Evolutionary conservation across 2,113 vertebrate genomes (phyloP), one percentile per base, ranked within the genome.

Genomic region (Coryphaenoides rupestris): DNA sequence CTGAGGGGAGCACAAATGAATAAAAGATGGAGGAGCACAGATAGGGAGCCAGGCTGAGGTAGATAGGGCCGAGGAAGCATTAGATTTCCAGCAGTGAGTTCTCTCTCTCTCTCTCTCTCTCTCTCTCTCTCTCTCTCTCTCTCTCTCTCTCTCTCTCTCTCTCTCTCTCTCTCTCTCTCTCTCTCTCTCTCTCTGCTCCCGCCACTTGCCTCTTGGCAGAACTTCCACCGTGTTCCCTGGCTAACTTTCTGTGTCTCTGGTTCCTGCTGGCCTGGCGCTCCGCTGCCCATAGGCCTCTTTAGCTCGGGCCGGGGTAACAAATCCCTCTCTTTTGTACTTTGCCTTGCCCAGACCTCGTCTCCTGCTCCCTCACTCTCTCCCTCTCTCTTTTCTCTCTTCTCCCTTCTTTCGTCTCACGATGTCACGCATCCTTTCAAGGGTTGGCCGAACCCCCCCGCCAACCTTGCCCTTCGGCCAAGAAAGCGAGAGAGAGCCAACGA

Each of bases 141-240:
- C 10, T 33, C 22, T 17, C 28, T 33, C 4, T 50, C 47, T 0
- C 16, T 21, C 21, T 26, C 5, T 19, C 6, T 45, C 3, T 60
- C 45, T 10, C 24, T 17, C 26, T 33, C 23, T 24, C 24, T 14
- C 6, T 17, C 14, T n/a, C 3, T n/a, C 17, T 76, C 69, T 55
- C 10, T 70, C 72, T 73, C 73, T 75, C 70, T 79, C 24, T 62
- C 62, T 72, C 47, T 50, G 75, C 81, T 76, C 80, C 78, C 72
- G 68, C 80, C 78, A 61, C 70, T 59, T 69, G 55, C 66, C 76
- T 74, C 68, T 81, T 83, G 81, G 71, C 80, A 69, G 50, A 72
- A 66, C 69, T 58, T 60, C 65, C 53, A 23, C 55, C 46, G 16
- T 73, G 68, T 73, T 50, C 17, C 13, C 47, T 50, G 47, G 15